Evolutionary conservation across 1,140 invertebrate genomes (phyloP).

Genomic region (Archegozetes longisetosus): DNA sequence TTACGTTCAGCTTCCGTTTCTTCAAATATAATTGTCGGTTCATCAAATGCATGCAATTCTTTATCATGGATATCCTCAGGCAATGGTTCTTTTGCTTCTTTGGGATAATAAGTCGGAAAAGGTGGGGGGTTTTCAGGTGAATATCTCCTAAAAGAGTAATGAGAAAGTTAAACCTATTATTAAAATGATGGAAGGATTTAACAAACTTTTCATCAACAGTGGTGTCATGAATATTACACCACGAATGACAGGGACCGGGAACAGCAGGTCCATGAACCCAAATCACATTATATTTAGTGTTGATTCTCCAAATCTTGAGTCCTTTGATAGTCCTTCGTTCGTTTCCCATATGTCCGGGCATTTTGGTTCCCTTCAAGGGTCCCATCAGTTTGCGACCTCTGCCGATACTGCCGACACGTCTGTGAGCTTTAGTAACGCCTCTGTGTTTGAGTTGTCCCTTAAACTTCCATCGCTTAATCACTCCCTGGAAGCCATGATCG

Average conservation of each 20-base stretch:
- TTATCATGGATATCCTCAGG: constrained; percentile 54
- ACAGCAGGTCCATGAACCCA: constrained; percentile 64
- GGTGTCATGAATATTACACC: constrained; percentile 27
- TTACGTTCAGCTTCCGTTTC: constrained; percentile 29
- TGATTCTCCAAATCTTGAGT: constrained; percentile 69
- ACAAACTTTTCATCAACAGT: constrained; percentile 12
- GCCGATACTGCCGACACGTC: constrained; percentile 76
- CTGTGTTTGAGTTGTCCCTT: constrained; percentile 80
- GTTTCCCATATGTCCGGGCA: constrained; percentile 92
- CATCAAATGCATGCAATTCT: constrained; percentile 48
- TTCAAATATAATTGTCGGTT: constrained; percentile 47
- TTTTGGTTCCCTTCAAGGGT: constrained; percentile 85
- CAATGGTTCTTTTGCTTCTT: constrained; percentile 36
- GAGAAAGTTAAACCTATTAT: constrained; percentile 1
- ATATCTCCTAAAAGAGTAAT: constrained; percentile 15
- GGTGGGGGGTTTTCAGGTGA: constrained; percentile 38
- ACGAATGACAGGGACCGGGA: constrained; percentile 58
- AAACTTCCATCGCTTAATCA: constrained; percentile 89
- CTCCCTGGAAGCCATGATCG: constrained; percentile 93
- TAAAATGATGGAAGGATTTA: neutral
- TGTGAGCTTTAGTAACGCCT: constrained; percentile 86
- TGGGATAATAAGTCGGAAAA: constrained; percentile 60
- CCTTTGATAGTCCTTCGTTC: constrained; percentile 49
- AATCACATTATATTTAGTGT: constrained; percentile 81
- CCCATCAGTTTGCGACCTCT: constrained; percentile 55